These are phyloP conservation scores for Malacoraja senta DNA, from an alignment of 2,797 vertebrate species.

Conservation along the genomic window DNA sequence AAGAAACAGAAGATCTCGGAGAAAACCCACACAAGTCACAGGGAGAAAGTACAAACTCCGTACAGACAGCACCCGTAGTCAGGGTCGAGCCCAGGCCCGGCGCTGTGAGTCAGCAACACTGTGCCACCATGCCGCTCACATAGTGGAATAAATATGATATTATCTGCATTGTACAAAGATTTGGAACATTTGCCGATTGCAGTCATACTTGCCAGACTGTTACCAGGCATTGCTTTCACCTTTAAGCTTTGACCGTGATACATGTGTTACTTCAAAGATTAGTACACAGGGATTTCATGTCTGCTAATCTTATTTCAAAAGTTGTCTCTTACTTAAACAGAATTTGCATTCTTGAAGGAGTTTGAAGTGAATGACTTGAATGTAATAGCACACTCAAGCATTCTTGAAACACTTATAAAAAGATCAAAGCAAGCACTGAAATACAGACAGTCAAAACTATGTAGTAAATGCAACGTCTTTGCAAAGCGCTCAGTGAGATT, in stretches of 20 bases:
- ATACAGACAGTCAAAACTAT: not conserved
- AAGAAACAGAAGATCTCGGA: no score
- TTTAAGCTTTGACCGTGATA: not conserved
- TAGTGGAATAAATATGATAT: not conserved
- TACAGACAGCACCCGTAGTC: no score
- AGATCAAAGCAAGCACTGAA: constrained; percentile 1
- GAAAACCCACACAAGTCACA: no score
- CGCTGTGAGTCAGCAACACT: no score
- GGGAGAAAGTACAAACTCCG: no score
- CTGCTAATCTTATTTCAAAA: not conserved
- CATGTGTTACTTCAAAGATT: not conserved
- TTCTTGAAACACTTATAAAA: not conserved
- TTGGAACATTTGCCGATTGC: not conserved
- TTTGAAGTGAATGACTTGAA: not conserved
- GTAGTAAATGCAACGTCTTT: not conserved
- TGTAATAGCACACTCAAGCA: not conserved
- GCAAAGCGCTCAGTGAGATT: not conserved
- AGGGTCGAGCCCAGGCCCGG: no score
- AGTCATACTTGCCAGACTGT: not conserved
- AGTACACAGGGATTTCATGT: not conserved
- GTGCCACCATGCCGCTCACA: no score
- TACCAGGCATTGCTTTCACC: not conserved
- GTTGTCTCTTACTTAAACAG: not conserved
- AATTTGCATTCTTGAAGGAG: not conserved
- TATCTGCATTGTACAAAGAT: not conserved